Evolutionary conservation across 2,888 invertebrate species (phyloP).

Genomic region (Platypus cylindrus): DNA sequence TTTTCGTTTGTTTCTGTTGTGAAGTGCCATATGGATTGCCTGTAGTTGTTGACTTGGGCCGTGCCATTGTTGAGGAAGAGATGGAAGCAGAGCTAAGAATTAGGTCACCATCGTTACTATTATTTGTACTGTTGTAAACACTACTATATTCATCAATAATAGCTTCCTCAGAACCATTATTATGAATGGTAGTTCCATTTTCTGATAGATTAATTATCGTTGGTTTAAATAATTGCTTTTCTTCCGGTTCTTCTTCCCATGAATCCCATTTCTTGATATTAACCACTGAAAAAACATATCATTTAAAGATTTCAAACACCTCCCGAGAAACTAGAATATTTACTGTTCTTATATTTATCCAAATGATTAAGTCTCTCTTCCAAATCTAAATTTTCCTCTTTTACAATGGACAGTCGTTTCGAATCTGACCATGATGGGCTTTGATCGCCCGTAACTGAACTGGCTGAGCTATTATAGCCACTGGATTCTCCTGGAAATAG

Average conservation of each 20-base stretch:
- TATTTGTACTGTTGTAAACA: slow-evolving; percentile 24
- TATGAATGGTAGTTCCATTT: slow-evolving; percentile 58
- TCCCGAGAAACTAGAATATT: not conserved
- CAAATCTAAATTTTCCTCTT: slow-evolving; percentile 53
- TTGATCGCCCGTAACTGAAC: slow-evolving; percentile 64
- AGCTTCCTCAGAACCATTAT: slow-evolving; percentile 32
- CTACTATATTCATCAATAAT: slow-evolving; percentile 13
- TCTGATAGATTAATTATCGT: slow-evolving; percentile 62
- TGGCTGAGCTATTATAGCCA: slow-evolving; percentile 75
- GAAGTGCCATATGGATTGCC: slow-evolving; percentile 4
- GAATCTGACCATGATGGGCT: slow-evolving; percentile 55
- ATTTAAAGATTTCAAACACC: not conserved
- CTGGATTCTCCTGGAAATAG: slow-evolving; percentile 71
- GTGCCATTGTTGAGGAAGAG: not conserved
- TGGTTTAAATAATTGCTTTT: slow-evolving; percentile 47
- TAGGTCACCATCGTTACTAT: not conserved
- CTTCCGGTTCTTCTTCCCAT: slow-evolving; percentile 50
- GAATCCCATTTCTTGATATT: slow-evolving; percentile 30
- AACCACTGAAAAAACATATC: slow-evolving; percentile 9
- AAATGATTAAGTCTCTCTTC: slow-evolving; percentile 38
- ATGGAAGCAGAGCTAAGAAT: too few relatives aligned
- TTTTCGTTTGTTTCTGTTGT: slow-evolving; percentile 35
- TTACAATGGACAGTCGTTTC: slow-evolving; percentile 58
- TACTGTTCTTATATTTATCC: slow-evolving; percentile 18
- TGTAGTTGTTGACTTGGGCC: not conserved